These are phyloP conservation scores for Silvanus unidentatus DNA, from an alignment of 2,888 invertebrate genomes.

Conservation along the genomic window DNA sequence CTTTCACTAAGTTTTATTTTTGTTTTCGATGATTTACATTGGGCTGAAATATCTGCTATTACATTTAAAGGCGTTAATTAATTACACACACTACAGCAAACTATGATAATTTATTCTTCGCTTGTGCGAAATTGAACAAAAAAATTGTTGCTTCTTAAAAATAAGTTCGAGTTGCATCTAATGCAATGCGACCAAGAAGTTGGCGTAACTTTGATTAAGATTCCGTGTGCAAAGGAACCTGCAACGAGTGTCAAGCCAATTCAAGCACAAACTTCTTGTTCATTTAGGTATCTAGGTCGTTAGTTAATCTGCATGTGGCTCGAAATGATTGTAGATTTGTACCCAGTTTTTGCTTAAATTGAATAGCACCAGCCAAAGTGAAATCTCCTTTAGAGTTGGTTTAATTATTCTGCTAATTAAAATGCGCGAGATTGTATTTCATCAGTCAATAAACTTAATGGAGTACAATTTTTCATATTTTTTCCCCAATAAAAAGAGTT, in stretches of 20 bases:
- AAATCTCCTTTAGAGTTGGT: constrained; percentile 11
- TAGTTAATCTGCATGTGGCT: constrained; percentile 25
- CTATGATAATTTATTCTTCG: too few relatives aligned
- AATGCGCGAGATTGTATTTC: constrained; percentile 9
- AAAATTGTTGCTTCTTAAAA: too few relatives aligned
- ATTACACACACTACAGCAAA: too few relatives aligned
- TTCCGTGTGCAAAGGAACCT: constrained; percentile 9
- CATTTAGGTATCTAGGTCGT: constrained; percentile 19
- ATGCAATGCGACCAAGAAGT: not conserved
- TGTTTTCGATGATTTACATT: too few relatives aligned
- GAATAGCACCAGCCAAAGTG: constrained; percentile 6
- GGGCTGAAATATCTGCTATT: too few relatives aligned
- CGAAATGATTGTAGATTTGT: constrained; percentile 23
- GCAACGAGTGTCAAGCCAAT: constrained; percentile 17
- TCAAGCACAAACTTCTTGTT: constrained; percentile 21
- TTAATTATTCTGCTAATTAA: constrained; percentile 14
- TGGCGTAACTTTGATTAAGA: constrained; percentile 18
- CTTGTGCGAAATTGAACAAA: too few relatives aligned
- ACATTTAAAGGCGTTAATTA: too few relatives aligned
- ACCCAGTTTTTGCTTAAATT: constrained; percentile 13
- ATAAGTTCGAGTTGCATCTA: too few relatives aligned
- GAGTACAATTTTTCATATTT: constrained; percentile 7
- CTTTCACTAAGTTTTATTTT: too few relatives aligned
- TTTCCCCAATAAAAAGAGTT: not conserved
- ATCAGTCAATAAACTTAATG: constrained; percentile 10